Base-by-base conservation (phyloP, 2,113 vertebrate genomes). In the Hemiscyllium ocellatum region DNA sequence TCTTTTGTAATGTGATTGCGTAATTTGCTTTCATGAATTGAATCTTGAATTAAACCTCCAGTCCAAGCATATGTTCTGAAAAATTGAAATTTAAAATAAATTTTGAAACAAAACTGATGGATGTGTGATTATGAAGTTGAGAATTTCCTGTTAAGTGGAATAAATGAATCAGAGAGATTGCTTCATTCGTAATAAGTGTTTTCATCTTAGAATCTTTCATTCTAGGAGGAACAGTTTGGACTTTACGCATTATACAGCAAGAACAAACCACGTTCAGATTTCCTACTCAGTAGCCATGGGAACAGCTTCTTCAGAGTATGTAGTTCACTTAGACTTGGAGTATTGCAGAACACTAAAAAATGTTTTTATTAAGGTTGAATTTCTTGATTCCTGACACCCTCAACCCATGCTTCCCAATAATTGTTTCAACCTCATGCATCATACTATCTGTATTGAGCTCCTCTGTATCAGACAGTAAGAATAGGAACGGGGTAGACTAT, bases 231-330 rank as follows among this genome's bases (percentile, higher is more conserved):
- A 89, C 97, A 96, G 96, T 97, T 98, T 96, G 97, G 97, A 70
- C 96, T 98, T 89, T 98, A 98, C 87, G 97, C 97, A 4, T 97
- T 98, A 83, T 98, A 98, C 97, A 98, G 97, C 97, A 98, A 98
- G 96, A 98, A 98, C 97, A 98, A 98, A 96, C 98, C 98, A 0
- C 97, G 97, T 94, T 98, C 98, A 0, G 98, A 98, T 95, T 96
- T 96, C 96, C 97, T 98, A 19, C 97, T 98, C 94, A 96, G 97
- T 95, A 97, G 96, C 96, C 97, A 98, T 0, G 97, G 97, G 50
- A 97, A 98, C 95, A 96, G 95, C 52, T 98, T 98, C 96, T 98
- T 98, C 96, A 98, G 98, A 97, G 97, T 98, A 95, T 96, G 95
- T 95, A 4, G 26, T 83, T 29, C 33, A 72, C 52, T 94, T 42